Evolutionary conservation across 2,888 invertebrate genomes (phyloP).

Genomic region (Temnothorax unifasciatus): DNA sequence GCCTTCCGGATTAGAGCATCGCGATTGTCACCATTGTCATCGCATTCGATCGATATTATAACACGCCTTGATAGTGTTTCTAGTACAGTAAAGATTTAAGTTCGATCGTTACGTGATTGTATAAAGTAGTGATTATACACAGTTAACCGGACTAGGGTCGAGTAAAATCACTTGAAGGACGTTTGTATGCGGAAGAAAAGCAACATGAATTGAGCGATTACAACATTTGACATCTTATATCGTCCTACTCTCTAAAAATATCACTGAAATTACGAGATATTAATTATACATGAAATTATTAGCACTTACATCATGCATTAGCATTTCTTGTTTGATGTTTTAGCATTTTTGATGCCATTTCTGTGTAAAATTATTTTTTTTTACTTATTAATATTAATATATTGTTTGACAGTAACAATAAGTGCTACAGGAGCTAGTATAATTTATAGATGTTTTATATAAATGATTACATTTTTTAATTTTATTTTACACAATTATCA

Average conservation of each 20-base stretch:
- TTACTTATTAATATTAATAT: not conserved
- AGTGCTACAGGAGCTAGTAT: not conserved
- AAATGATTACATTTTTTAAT: not conserved
- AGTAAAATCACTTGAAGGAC: not conserved
- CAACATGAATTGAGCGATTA: slow-evolving; percentile 12
- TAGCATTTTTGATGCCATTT: not conserved
- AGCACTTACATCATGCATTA: not conserved
- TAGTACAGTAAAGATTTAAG: not conserved
- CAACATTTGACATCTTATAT: not conserved
- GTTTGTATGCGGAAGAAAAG: not conserved
- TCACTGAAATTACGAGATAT: slow-evolving; percentile 1
- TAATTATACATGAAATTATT: not conserved
- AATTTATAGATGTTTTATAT: not conserved
- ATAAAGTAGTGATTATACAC: too few relatives aligned
- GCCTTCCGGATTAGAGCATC: slow-evolving; percentile 49
- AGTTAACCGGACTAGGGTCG: not conserved
- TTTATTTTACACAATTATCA: too few relatives aligned
- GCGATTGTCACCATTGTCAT: slow-evolving; percentile 69
- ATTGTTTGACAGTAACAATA: not conserved
- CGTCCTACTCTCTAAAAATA: not conserved
- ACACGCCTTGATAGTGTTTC: not conserved
- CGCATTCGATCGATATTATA: slow-evolving; percentile 22
- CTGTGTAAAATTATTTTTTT: slow-evolving; percentile 1
- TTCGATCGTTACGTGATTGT: slow-evolving; percentile 9
- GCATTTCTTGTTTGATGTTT: not conserved